These are phyloP conservation scores for Natator depressus DNA, from an alignment of 2,113 vertebrate species.

Conservation along the genomic window DNA sequence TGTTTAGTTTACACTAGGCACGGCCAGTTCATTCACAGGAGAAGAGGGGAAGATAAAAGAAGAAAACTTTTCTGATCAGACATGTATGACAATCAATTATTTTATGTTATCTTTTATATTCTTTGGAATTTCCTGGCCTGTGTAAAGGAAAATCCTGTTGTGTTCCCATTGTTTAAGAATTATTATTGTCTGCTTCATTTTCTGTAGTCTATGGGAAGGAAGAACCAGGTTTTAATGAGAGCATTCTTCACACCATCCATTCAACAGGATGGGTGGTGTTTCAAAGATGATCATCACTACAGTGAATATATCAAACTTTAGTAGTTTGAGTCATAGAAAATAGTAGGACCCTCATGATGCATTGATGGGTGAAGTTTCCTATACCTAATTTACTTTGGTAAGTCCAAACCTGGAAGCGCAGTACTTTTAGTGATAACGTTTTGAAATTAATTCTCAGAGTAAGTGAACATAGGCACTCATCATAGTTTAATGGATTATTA, in stretches of 20 bases:
- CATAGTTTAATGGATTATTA: background rate
- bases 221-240: background rate
- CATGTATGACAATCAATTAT: background rate
- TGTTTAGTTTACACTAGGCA: background rate
- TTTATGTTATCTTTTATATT: background rate
- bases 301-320: background rate
- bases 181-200: background rate
- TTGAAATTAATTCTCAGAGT: background rate
- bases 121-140: background rate
- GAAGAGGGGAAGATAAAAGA: background rate
- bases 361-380: background rate
- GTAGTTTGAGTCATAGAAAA: background rate
- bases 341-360: accelerated
- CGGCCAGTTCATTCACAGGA: background rate
- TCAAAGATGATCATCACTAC: background rate
- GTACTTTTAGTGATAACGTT: background rate
- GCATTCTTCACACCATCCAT: background rate
- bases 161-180: background rate
- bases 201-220: background rate
- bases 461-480: background rate
- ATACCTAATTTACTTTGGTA: background rate
- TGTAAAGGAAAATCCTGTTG: background rate
- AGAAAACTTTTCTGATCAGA: background rate
- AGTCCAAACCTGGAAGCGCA: background rate
- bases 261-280: background rate